Percentiles rank a stretch among this genome's conserved stretches.
These are phyloP conservation scores for Nipponacmea schrenckii DNA, from an alignment of 2,888 invertebrate genomes.

Conservation along the genomic window DNA sequence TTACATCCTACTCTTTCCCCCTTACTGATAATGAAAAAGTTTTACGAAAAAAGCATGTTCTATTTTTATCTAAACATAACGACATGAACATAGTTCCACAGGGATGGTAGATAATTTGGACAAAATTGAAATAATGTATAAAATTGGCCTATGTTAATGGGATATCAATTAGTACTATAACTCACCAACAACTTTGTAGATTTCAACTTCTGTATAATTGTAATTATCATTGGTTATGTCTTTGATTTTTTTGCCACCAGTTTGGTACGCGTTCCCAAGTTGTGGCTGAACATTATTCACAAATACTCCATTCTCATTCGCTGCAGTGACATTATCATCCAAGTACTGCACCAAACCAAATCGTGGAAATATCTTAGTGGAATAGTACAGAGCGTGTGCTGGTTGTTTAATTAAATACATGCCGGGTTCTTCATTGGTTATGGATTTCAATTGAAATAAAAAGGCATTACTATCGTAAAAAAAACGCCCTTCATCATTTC, in stretches of 20 bases:
- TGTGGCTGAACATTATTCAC: background rate
- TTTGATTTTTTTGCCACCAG: slow-evolving; percentile 7
- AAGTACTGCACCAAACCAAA: slow-evolving; percentile 30
- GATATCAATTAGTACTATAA: no score
- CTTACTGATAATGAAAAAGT: no score
- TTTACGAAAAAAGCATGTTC: no score
- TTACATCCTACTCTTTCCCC: no score
- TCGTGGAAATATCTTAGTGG: slow-evolving; percentile 21
- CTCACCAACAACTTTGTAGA: slow-evolving; percentile 37
- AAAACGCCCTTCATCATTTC: slow-evolving; percentile 18
- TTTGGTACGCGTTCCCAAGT: background rate
- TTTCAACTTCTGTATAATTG: slow-evolving; percentile 37
- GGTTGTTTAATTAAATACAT: slow-evolving; percentile 27
- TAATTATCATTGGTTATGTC: slow-evolving; percentile 20
- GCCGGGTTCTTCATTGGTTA: slow-evolving; percentile 14
- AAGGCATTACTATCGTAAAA: slow-evolving; percentile 32
- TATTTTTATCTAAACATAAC: no score
- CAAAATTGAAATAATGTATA: no score
- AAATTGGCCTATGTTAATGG: no score
- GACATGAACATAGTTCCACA: no score
- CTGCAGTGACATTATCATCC: slow-evolving; percentile 11
- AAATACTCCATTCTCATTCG: background rate
- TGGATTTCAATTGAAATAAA: slow-evolving; percentile 30
- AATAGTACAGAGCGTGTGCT: background rate
- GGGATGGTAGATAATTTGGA: no score